A percentile compares a stretch with the other conserved stretches of the same genome.
Evolutionary conservation across 2,797 vertebrate genomes (phyloP).

Genomic region (Anabacerthia variegaticeps): DNA sequence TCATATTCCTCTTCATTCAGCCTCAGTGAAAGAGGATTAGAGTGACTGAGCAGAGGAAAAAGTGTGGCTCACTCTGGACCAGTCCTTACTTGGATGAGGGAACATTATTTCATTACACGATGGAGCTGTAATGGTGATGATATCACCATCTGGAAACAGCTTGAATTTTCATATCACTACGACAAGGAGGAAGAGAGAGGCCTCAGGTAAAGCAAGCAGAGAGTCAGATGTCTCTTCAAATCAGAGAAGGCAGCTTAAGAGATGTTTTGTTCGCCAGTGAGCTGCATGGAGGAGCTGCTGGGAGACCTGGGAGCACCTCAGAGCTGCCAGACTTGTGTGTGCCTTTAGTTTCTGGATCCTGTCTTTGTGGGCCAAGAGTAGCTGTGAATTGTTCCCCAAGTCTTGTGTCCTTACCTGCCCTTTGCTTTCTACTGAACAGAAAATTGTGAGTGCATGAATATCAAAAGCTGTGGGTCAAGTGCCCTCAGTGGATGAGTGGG

Average conservation of each 20-base stretch:
- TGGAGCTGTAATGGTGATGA: neutral
- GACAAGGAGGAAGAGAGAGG: neutral
- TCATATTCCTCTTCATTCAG: neutral
- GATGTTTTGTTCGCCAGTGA: neutral
- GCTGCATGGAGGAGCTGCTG: neutral
- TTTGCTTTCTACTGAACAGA: neutral
- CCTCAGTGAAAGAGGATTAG: neutral
- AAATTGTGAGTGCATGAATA: neutral
- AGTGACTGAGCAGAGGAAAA: neutral
- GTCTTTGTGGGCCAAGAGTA: neutral
- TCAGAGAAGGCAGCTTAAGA: neutral
- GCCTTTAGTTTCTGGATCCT: neutral
- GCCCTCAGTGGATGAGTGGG: neutral
- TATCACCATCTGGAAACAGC: neutral
- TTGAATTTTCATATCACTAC: neutral
- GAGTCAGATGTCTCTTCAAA: slow-evolving; percentile 28
- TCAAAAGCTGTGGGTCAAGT: neutral
- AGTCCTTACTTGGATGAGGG: neutral
- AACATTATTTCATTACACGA: neutral
- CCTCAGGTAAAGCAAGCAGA: slow-evolving; percentile 26
- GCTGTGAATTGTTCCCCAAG: rapidly evolving
- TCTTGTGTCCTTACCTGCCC: neutral
- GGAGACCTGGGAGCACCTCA: neutral
- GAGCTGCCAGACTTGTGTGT: neutral
- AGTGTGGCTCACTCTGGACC: neutral